Conservation (phyloP, 2,113 vertebrate genomes). For the Aphyosemion australe region DNA sequence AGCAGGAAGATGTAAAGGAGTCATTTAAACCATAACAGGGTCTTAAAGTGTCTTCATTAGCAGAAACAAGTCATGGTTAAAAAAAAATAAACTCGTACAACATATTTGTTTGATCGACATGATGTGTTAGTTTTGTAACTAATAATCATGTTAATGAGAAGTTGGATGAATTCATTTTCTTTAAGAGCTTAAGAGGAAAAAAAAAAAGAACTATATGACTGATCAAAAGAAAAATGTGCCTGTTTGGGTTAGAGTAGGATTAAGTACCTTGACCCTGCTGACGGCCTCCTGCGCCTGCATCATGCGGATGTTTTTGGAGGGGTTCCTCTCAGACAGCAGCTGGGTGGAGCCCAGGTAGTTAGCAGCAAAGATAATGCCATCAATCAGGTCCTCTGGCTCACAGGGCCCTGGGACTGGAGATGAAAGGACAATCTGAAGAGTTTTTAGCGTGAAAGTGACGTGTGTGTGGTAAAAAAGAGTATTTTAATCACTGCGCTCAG, state of each 20-base stretch:
- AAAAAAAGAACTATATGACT: too few species aligned
- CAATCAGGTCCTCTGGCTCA: constrained; percentile 97
- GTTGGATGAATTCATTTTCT: too few species aligned
- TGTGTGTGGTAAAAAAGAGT: constrained; percentile 9
- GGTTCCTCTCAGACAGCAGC: constrained; percentile 96
- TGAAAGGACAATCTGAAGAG: constrained; percentile 7
- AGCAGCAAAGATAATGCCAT: constrained; percentile 98
- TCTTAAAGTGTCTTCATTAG: background rate
- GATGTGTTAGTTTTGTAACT: too few species aligned
- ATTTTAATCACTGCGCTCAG: constrained; percentile 29
- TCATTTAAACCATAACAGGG: background rate
- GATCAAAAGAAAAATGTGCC: too few species aligned
- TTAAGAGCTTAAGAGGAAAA: too few species aligned
- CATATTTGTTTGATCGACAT: too few species aligned
- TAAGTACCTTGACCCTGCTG: constrained; percentile 93
- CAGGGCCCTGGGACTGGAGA: constrained; percentile 94
- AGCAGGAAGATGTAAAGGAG: background rate
- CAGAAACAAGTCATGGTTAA: too few species aligned
- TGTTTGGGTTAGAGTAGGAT: constrained; percentile 14
- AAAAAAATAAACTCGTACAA: too few species aligned
- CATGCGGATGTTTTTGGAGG: constrained; percentile 98
- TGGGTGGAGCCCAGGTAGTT: constrained; percentile 99
- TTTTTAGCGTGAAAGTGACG: constrained; percentile 18
- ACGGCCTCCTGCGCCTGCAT: constrained; percentile 99
- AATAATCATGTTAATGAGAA: too few species aligned